Base-by-base conservation (phyloP, 2,797 vertebrate genomes). In the Centropyge bicolor region DNA sequence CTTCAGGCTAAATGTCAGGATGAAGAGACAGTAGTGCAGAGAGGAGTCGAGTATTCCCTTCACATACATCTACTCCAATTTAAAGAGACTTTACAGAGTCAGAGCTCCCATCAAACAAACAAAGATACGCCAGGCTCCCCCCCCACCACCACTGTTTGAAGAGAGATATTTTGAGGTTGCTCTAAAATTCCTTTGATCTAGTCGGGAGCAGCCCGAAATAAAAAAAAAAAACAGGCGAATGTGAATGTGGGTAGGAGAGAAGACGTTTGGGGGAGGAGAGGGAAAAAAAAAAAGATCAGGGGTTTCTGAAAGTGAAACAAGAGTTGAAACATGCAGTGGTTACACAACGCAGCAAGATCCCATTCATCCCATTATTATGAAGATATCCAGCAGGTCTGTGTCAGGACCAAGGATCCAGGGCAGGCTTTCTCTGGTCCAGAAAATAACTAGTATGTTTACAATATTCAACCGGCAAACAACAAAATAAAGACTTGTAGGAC, bases 141-240 rank as follows among this genome's bases (percentile, higher is more conserved):
- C 73, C 41, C 46, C 80, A 71, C 41, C 27, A 63, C 57, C 40
- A 55, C 43, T 48, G 72, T 90, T 80, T 86, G 84, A 85, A 81
- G 84, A 57, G 49, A 85, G 85, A 86, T 91, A 91, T 92, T 92
- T 92, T 86, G 70, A 91, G 87, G 77, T 59, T 81, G 74, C 84
- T 91, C 83, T 66, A 88, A 89, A 84, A 91, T 92, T 87, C 88
- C 65, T 93, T 93, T 93, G 90, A 93, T 93, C 83, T 82, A 3
- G 66, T 78, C 24, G 12, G 75, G 65, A 90, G 81, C 69, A 71
- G 76, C 72, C 67, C 60, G 64, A 86, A 89, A 86, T 67, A 82
- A 82, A 80, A 77, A 82, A 82, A 80, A 64, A 36, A 65, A 61
- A 41, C 36, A 72, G 46, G 63, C 63, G 81, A 77, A 69, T 81